A percentile compares a stretch with the other conserved stretches of the same genome.
Evolutionary conservation across 2,888 invertebrate genomes (phyloP).

Genomic region (Ectemnius continuus): DNA sequence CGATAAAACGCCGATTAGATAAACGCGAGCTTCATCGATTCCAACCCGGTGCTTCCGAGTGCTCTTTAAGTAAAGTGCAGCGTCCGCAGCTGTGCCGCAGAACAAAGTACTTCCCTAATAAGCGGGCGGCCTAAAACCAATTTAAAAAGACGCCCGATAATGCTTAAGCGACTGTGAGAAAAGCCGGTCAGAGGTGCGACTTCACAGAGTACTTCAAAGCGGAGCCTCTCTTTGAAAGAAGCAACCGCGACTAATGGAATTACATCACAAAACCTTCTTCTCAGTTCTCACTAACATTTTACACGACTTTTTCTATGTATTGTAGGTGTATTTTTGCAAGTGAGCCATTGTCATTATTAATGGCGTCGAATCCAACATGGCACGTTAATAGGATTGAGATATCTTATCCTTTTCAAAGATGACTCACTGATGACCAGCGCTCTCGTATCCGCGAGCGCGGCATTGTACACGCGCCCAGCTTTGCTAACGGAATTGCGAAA

Average conservation of each 20-base stretch:
- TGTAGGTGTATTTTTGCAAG: not conserved
- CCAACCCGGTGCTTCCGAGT: not conserved
- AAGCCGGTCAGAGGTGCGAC: not conserved
- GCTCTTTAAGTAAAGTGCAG: not conserved
- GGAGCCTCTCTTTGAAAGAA: not conserved
- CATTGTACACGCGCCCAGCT: too few species aligned
- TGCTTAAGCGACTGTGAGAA: not conserved
- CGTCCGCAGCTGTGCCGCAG: not conserved
- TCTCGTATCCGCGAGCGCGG: too few species aligned
- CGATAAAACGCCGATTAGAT: not conserved
- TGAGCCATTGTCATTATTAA: not conserved
- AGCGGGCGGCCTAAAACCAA: slow-evolving; percentile 1
- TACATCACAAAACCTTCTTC: not conserved
- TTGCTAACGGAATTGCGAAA: too few species aligned
- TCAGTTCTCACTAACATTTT: too few species aligned
- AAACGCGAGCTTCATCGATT: not conserved
- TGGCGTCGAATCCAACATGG: slow-evolving; percentile 28
- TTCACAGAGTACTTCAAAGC: not conserved
- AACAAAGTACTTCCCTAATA: not conserved
- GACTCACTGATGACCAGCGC: slow-evolving; percentile 25
- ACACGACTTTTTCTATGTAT: too few species aligned
- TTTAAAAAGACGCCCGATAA: not conserved
- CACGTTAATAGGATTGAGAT: slow-evolving; percentile 23
- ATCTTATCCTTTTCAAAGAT: slow-evolving; percentile 38
- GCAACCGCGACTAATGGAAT: not conserved